Percentiles rank a stretch among this genome's conserved stretches.
phyloP scores from a whole-genome alignment of 2,113 vertebrate species.

The Anolis sagrei region DNA sequence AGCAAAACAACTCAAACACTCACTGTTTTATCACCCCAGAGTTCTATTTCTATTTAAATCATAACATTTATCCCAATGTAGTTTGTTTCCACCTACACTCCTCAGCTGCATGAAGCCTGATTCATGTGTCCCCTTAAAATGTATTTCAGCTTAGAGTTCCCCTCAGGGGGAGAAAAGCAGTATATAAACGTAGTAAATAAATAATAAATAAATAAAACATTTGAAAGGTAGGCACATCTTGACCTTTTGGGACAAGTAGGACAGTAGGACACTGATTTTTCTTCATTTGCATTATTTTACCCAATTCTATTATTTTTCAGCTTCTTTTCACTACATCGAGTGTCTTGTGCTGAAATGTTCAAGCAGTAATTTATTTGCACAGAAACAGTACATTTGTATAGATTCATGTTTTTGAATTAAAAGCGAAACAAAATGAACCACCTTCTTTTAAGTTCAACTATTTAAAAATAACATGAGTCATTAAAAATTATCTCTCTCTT shows the following conservation, averaged over 20 bases:
- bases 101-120: slow-evolving; percentile 15
- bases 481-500: not conserved
- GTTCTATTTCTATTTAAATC: slow-evolving; percentile 23
- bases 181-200: no score
- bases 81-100: slow-evolving; percentile 14
- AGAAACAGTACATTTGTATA: not conserved
- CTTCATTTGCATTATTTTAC: not conserved
- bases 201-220: no score
- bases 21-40: not conserved
- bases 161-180: no score
- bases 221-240: slow-evolving; percentile 7
- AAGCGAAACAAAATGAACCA: not conserved
- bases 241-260: not conserved
- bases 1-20: slow-evolving; percentile 1
- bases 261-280: slow-evolving; percentile 22
- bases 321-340: not conserved
- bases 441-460: not conserved
- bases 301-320: not conserved
- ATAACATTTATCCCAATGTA: slow-evolving; percentile 12
- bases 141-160: no score
- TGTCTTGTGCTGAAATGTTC: not conserved
- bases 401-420: not conserved
- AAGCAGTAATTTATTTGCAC: slow-evolving; percentile 10
- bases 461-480: not conserved
- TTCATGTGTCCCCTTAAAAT: slow-evolving; percentile 16